Evolutionary conservation across 1,140 invertebrate genomes (phyloP).

Genomic region (Drosophila pectinifera): DNA sequence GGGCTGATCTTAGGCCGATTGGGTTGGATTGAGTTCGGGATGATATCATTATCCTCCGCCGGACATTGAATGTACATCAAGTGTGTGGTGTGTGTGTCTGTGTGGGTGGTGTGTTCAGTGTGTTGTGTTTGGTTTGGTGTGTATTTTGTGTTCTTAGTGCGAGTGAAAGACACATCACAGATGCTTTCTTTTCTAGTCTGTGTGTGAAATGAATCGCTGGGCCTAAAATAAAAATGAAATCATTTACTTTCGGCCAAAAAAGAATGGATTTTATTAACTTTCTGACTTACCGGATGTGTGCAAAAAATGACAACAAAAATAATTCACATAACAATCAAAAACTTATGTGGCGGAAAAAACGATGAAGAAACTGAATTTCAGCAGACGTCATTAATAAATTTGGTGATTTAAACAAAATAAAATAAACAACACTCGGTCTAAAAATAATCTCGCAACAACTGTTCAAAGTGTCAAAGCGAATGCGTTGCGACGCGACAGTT

Average conservation of each 20-base stretch:
- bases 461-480: slow-evolving; percentile 57
- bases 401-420: slow-evolving; percentile 67
- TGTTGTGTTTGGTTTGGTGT: slow-evolving; percentile 7
- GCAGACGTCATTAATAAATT: slow-evolving; percentile 66
- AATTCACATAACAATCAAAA: slow-evolving; percentile 62
- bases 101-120: slow-evolving; percentile 13
- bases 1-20: slow-evolving; percentile 30
- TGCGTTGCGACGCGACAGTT: slow-evolving; percentile 49
- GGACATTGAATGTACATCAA: slow-evolving; percentile 31
- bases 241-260: slow-evolving; percentile 72
- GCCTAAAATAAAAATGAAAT: slow-evolving; percentile 84
- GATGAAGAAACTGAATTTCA: slow-evolving; percentile 36
- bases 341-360: slow-evolving; percentile 30
- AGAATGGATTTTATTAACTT: slow-evolving; percentile 66
- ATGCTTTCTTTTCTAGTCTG: slow-evolving; percentile 41
- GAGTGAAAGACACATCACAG: slow-evolving; percentile 48
- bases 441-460: slow-evolving; percentile 55
- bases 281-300: slow-evolving; percentile 75
- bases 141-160: slow-evolving; percentile 10
- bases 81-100: slow-evolving; percentile 29
- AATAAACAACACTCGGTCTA: slow-evolving; percentile 67
- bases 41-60: slow-evolving; percentile 24
- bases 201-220: slow-evolving; percentile 53
- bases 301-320: slow-evolving; percentile 53
- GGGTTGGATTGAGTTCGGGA: slow-evolving; percentile 13